Conservation (phyloP, 2,797 vertebrate genomes). For the Siniperca scherzeri region DNA sequence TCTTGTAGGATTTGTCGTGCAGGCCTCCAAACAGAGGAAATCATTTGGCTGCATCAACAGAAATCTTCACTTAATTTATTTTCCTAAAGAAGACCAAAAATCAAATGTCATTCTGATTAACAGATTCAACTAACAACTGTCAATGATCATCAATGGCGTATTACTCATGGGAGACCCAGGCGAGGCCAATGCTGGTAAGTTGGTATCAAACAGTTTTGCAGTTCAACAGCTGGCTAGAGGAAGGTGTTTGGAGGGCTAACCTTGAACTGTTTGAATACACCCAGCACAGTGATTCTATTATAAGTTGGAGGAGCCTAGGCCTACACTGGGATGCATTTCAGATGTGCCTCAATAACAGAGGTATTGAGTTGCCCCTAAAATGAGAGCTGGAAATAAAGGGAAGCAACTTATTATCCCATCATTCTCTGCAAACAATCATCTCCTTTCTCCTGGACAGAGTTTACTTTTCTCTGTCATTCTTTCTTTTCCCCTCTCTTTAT, state of each 20-base stretch:
- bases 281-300: slow-evolving; percentile 75
- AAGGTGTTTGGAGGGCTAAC: slow-evolving; percentile 61
- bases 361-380: slow-evolving; percentile 78
- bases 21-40: slow-evolving; percentile 44
- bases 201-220: slow-evolving; percentile 55
- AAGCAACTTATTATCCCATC: slow-evolving; percentile 80
- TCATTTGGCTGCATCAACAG: slow-evolving; percentile 34
- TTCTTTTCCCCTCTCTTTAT: slow-evolving; percentile 75
- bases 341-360: slow-evolving; percentile 77
- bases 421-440: slow-evolving; percentile 83
- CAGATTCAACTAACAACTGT: slow-evolving; percentile 46
- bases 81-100: slow-evolving; percentile 37
- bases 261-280: slow-evolving; percentile 70
- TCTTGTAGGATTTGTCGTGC: slow-evolving; percentile 9
- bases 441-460: slow-evolving; percentile 83
- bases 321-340: slow-evolving; percentile 76
- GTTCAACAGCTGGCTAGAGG: slow-evolving; percentile 60
- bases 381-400: slow-evolving; percentile 75
- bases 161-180: slow-evolving; percentile 23
- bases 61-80: slow-evolving; percentile 50
- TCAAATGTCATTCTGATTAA: slow-evolving; percentile 49
- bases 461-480: slow-evolving; percentile 86
- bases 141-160: slow-evolving; percentile 41
- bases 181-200: slow-evolving; percentile 45
- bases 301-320: slow-evolving; percentile 61